Conservation (phyloP, 1,140 invertebrate species). For the Hycleus cichorii region DNA sequence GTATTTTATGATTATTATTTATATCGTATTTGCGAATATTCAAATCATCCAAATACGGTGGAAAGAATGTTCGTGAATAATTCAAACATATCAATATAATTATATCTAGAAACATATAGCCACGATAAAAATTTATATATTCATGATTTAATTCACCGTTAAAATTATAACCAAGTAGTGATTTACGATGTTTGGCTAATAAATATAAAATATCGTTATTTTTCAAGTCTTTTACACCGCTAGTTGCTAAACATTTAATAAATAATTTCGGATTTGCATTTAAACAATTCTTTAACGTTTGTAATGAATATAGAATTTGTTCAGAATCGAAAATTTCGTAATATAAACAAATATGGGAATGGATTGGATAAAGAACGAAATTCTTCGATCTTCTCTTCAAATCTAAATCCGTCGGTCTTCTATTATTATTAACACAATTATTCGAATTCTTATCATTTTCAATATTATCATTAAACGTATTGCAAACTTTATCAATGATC, state of each 20-base stretch:
- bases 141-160: constrained; percentile 58
- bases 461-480: constrained; percentile 11
- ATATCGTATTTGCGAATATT: constrained; percentile 65
- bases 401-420: constrained; percentile 27
- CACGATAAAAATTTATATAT: constrained; percentile 56
- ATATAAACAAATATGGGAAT: constrained; percentile 78
- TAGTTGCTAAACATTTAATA: constrained; percentile 43
- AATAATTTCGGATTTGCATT: constrained; percentile 65
- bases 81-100: constrained; percentile 73
- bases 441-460: neutral
- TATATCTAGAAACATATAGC: constrained; percentile 78
- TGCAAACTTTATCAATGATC: constrained; percentile 35
- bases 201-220: constrained; percentile 54
- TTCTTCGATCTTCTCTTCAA: constrained; percentile 35
- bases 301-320: constrained; percentile 69
- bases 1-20: constrained; percentile 65
- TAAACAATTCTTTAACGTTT: constrained; percentile 67
- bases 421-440: too few species aligned
- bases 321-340: constrained; percentile 73
- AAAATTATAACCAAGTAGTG: constrained; percentile 73
- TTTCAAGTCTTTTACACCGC: constrained; percentile 39
- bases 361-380: constrained; percentile 62
- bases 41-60: constrained; percentile 53
- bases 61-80: constrained; percentile 76
- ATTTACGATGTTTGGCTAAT: constrained; percentile 71